Base-by-base conservation (phyloP, 2,888 invertebrate species). In the Polymixis lichenea region DNA sequence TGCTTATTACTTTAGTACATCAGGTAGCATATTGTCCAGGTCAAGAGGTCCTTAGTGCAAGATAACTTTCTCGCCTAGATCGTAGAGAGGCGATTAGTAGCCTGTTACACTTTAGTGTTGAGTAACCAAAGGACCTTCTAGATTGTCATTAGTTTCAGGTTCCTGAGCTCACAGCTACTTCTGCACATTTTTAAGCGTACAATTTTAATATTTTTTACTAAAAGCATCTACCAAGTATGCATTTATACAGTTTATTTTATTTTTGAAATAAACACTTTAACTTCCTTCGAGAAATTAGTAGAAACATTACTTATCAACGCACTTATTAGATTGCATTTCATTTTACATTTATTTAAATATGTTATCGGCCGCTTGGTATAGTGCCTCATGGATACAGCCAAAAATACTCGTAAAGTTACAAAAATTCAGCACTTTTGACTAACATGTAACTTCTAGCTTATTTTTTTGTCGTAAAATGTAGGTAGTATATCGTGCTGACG, bases 41-140 rank as follows among this genome's bases (percentile, higher is more conserved):
- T 65, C 58, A 71, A 82, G 60, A 68, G 68, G 65, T 75, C 25
- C 46, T 79, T 66, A 69, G 68, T 56, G 51, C 46, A 28, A 83
- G 66, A 72, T 75, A 55, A 75, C 83, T 53, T 71, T 32, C 55
- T 75, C 61, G 51, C 32, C 28, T 25, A 15, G 83, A 62, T 69
- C 28, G 55, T 65, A 9, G 46, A 71, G 80, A 67, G 32, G 49
- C 62, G 49, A 83, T 84, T 72, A 82, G 70, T 82, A 80, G 84
- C 62, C 25, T 72, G 69, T 66, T 62, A 66, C 69, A 64, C 55
- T 68, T 46, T 53, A 69, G 71, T 80, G 74, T 83, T 62, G 11
- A 69, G 55, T 80, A 67, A 71, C 60, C 65, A 70, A 77, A 71
- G 64, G 61, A 58, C 17, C n/a, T 58, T 62, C 43, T 60, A 70